These are phyloP conservation scores for Polymixis lichenea DNA, from an alignment of 2,888 invertebrate species.

Conservation along the genomic window DNA sequence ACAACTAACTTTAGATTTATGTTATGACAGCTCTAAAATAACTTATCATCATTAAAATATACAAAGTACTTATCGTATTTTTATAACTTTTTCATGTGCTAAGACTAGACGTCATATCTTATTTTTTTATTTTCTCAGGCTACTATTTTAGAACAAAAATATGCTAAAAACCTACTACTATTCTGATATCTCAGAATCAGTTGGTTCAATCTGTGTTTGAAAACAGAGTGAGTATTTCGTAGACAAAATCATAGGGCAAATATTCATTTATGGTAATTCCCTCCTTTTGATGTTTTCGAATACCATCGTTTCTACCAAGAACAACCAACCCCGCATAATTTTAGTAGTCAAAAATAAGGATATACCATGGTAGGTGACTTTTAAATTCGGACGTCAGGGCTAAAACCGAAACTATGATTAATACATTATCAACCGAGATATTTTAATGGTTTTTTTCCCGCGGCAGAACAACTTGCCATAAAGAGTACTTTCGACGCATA, in stretches of 20 bases:
- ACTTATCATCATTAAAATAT: neutral
- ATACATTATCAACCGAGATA: too few species aligned
- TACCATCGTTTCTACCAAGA: constrained; percentile 2
- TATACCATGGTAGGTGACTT: neutral
- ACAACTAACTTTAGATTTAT: neutral
- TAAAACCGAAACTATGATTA: too few species aligned
- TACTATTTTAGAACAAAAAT: neutral
- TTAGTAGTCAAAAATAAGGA: neutral
- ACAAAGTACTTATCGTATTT: neutral
- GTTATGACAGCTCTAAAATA: neutral
- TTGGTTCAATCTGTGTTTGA: constrained; percentile 11
- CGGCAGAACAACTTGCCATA: too few species aligned
- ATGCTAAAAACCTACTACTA: constrained; percentile 10
- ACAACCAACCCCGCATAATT: neutral
- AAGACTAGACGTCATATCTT: neutral
- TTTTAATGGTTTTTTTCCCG: too few species aligned
- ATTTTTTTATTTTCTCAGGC: neutral
- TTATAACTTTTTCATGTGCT: neutral
- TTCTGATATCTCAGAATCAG: constrained; percentile 19
- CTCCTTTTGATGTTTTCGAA: constrained; percentile 32
- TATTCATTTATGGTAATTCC: constrained; percentile 45
- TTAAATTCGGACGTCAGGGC: neutral
- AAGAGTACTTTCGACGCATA: too few species aligned
- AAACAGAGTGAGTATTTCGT: constrained; percentile 3
- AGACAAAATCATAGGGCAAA: constrained; percentile 30